Base-by-base conservation (phyloP, 2,888 invertebrate genomes). In the Ectemnius continuus region DNA sequence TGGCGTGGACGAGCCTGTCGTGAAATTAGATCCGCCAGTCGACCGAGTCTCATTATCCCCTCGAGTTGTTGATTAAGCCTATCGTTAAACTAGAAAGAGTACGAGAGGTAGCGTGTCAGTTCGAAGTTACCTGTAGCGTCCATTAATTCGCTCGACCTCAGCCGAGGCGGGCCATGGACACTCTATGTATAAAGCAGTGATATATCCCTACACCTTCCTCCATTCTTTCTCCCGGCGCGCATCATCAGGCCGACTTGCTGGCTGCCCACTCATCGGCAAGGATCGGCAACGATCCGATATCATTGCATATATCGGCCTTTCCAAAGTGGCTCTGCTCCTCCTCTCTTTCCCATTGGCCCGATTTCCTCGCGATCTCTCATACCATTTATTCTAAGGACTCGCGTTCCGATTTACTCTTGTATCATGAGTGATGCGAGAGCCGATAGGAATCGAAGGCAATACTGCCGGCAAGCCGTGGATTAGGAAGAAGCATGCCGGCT, bases 21-120 rank as follows among this genome's bases (percentile, higher is more conserved):
- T 60, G 52, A 46, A 63, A 23, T 65, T 61, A 71, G 26, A 67
- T 67, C 47, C 46, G 47, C 61, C 23, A 2, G 23, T 23, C 2
- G 3, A 23, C 3, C 14, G 60, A 52, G 36, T 65, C 28, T 64
- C 62, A 28, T 78, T 75, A 69, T 68, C 62, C 36, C 8, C 36
- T 56, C 72, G 47, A 68, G 66, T 70, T 6, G 52, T 52, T 16
- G 52, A 62, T 63, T 71, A 76, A 71, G 48, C 67, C 68, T 73
- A 78, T 68, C 64, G 66, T 78, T 75, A 76, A 69, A 79, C 71
- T 70, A 70, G 73, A 78, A 57, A 46, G 68, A 67, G 56, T 71
- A 68, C 70, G 61, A 67, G 80, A 82, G 80, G 82, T 82, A 80
- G 78, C 80, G 76, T 69, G 79, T 76, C 80, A 66, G 70, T 75